Conservation (phyloP, 1,140 invertebrate species). For the Schmidtea mediterranea region DNA sequence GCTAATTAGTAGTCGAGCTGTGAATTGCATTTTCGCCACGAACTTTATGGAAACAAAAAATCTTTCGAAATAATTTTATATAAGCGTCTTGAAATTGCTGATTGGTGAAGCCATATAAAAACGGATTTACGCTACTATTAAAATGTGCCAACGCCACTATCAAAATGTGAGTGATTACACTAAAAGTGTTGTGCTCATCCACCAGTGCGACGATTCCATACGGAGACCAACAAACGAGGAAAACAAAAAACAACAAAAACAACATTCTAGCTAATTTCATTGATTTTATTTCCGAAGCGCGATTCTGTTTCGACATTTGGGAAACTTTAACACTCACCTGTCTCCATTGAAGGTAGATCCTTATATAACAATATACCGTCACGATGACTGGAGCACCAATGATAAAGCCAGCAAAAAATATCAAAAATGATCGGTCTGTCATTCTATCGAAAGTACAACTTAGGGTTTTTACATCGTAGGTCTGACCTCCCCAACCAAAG, state of each 20-base stretch:
- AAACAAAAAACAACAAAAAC: conserved; percentile 10
- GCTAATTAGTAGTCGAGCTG: too few relatives aligned
- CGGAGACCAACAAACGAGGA: conserved; percentile 11
- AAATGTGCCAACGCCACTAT: too few relatives aligned
- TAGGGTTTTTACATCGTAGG: conserved; percentile 15
- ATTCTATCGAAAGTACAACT: conserved; percentile 17
- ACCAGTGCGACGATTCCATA: conserved; percentile 8
- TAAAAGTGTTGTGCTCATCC: background rate
- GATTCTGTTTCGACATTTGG: background rate
- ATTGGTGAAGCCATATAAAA: too few relatives aligned
- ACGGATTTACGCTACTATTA: too few relatives aligned
- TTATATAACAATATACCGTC: conserved; percentile 13
- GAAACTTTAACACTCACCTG: background rate
- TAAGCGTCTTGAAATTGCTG: too few relatives aligned
- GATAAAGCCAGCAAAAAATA: conserved; percentile 13
- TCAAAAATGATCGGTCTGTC: conserved; percentile 14
- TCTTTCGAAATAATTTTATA: too few relatives aligned
- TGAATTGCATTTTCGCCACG: too few relatives aligned
- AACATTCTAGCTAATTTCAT: conserved; percentile 11
- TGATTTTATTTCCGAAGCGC: conserved; percentile 6
- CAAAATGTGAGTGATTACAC: too few relatives aligned
- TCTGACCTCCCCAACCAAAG: conserved; percentile 13
- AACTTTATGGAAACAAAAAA: too few relatives aligned
- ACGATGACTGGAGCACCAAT: conserved; percentile 14
- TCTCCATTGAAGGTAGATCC: conserved; percentile 12